A percentile compares a stretch with the other conserved stretches of the same genome.
These are phyloP conservation scores for Zaprionus obscuricornis DNA, from an alignment of 2,888 invertebrate genomes.

Conservation along the genomic window DNA sequence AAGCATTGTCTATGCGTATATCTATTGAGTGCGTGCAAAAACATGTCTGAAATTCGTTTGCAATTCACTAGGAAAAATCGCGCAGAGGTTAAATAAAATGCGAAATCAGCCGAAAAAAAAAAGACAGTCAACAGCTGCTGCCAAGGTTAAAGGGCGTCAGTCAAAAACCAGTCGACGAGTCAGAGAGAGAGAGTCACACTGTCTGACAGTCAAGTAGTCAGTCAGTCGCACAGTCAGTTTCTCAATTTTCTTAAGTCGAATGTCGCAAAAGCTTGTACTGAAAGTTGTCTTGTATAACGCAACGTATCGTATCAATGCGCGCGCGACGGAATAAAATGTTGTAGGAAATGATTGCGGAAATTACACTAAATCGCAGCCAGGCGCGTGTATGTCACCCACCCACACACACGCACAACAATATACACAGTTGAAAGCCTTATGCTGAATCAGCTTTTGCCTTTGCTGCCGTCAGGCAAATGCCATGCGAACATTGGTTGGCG, in stretches of 20 bases:
- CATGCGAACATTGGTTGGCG: constrained; percentile 5
- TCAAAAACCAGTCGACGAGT: constrained; percentile 5
- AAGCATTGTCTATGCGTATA: constrained; percentile 5
- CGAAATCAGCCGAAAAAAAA: constrained; percentile 11
- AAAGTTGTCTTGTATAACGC: too few species aligned
- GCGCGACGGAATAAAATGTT: constrained; percentile 60
- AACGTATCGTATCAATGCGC: constrained; percentile 58
- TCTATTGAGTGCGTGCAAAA: constrained; percentile 9
- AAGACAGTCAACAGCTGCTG: constrained; percentile 25
- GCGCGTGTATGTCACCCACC: constrained; percentile 46
- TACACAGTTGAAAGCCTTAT: constrained; percentile 2
- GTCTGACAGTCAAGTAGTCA: neutral
- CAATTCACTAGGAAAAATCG: constrained; percentile 22
- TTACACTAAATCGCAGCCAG: constrained; percentile 69
- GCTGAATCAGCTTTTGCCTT: constrained; percentile 15
- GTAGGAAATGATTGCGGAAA: constrained; percentile 76
- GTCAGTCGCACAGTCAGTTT: constrained; percentile 10
- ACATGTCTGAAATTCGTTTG: constrained; percentile 30
- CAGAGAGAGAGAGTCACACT: neutral
- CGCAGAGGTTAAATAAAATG: constrained; percentile 19
- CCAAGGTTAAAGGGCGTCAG: constrained; percentile 33
- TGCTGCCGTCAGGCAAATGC: constrained; percentile 32
- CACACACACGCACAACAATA: neutral
- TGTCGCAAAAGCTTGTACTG: too few species aligned
- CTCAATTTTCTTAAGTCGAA: neutral